Conservation (phyloP, 2,113 vertebrate genomes). For the Piprites chloris region DNA sequence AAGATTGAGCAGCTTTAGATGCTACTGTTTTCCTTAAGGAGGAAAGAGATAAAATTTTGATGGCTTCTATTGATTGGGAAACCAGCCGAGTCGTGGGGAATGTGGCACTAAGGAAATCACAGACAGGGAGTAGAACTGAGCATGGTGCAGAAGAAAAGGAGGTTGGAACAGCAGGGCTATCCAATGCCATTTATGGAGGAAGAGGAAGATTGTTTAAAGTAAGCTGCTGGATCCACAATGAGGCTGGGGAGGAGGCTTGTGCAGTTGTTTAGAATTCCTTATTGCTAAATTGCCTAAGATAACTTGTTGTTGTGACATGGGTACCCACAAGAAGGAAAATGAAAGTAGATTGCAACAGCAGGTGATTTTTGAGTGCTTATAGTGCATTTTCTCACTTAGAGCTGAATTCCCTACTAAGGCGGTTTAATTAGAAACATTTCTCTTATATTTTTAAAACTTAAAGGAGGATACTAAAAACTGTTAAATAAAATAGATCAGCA, state of each 20-base stretch:
- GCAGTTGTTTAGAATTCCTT: neutral
- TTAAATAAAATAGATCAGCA: neutral
- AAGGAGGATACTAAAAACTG: neutral
- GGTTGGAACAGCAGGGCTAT: neutral
- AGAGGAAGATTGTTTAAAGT: neutral
- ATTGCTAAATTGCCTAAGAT: neutral
- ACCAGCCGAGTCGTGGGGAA: neutral
- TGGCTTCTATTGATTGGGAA: neutral
- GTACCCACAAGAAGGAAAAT: neutral
- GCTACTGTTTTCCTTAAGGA: neutral
- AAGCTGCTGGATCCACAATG: neutral
- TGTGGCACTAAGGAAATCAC: neutral
- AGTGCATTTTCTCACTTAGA: neutral
- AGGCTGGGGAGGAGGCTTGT: neutral
- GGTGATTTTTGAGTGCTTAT: neutral
- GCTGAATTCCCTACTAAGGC: neutral
- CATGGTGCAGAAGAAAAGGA: neutral
- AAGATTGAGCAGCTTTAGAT: neutral
- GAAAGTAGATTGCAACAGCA: neutral
- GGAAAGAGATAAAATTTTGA: neutral
- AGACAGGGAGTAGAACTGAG: neutral
- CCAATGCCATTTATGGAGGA: neutral
- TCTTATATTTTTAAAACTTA: neutral
- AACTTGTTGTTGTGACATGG: neutral
- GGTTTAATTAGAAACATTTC: neutral